Conservation (phyloP, 2,113 vertebrate genomes). For the Oreochromis aureus region DNA sequence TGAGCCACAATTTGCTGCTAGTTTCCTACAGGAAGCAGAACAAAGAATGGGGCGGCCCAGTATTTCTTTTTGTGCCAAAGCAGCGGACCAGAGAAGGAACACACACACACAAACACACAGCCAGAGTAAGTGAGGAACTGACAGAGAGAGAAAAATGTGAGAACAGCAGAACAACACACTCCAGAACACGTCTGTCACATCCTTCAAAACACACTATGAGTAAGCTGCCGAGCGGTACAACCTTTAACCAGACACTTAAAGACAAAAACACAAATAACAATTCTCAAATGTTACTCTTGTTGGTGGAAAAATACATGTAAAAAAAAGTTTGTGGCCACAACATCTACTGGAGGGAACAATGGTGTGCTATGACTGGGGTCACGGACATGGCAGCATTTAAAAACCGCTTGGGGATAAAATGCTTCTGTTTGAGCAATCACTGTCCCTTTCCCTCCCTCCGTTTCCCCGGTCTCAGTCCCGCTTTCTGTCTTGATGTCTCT, state of each 20-base stretch:
- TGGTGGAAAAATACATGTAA: neutral
- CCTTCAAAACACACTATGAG: neutral
- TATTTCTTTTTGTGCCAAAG: slow-evolving; percentile 63
- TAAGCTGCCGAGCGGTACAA: neutral
- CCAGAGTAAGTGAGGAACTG: neutral
- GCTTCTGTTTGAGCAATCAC: slow-evolving; percentile 30
- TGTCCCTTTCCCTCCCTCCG: slow-evolving; percentile 1
- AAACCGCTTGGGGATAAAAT: slow-evolving; percentile 28
- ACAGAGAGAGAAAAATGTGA: slow-evolving; percentile 18
- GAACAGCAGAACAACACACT: slow-evolving; percentile 17
- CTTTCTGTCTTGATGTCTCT: neutral
- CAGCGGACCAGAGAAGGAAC: slow-evolving; percentile 57
- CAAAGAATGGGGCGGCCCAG: slow-evolving; percentile 61
- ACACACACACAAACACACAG: slow-evolving; percentile 12
- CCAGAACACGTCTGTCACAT: slow-evolving; percentile 28
- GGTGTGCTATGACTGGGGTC: slow-evolving; percentile 43
- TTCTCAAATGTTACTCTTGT: neutral
- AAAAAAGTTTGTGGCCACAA: neutral
- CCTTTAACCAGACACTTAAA: neutral
- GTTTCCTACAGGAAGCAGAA: slow-evolving; percentile 67
- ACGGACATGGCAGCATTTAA: slow-evolving; percentile 25
- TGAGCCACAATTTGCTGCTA: slow-evolving; percentile 67
- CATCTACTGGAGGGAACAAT: slow-evolving; percentile 4
- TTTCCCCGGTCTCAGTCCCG: neutral
- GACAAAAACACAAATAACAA: neutral